These are phyloP conservation scores for Drosophila formosana DNA, from an alignment of 2,888 invertebrate genomes.

Conservation along the genomic window DNA sequence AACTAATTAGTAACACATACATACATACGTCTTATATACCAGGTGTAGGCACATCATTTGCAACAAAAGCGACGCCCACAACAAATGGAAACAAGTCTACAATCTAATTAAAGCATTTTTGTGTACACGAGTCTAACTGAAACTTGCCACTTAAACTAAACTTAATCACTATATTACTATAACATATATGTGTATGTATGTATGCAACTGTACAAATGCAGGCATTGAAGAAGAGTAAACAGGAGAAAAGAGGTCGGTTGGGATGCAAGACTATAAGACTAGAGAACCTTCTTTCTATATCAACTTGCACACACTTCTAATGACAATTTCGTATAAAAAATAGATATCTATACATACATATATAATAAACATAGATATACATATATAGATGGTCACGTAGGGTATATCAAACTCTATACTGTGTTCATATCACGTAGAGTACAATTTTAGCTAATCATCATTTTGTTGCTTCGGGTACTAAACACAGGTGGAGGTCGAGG, in stretches of 20 bases:
- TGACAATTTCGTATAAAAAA: conserved; percentile 73
- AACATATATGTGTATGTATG: conserved; percentile 46
- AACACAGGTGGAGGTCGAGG: conserved; percentile 83
- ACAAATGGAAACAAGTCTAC: conserved; percentile 75
- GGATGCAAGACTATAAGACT: conserved; percentile 56
- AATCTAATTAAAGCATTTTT: conserved; percentile 77
- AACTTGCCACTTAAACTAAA: conserved; percentile 38
- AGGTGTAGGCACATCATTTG: conserved; percentile 79
- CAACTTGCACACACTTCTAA: conserved; percentile 65
- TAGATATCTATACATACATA: conserved; percentile 52
- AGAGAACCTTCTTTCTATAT: conserved; percentile 56
- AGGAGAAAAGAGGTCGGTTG: background rate
- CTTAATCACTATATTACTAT: conserved; percentile 19
- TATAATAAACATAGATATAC: conserved; percentile 25
- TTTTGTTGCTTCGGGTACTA: conserved; percentile 49
- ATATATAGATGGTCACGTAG: conserved; percentile 36
- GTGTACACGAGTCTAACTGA: conserved; percentile 64
- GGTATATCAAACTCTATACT: conserved; percentile 50
- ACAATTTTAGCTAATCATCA: conserved; percentile 29
- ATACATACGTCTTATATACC: conserved; percentile 45
- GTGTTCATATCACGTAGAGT: conserved; percentile 62
- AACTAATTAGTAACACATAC: conserved; percentile 33
- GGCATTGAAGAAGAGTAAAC: conserved; percentile 2
- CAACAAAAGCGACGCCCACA: conserved; percentile 72
- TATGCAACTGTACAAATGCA: conserved; percentile 44